phyloP scores from a whole-genome alignment of 2,888 invertebrate genomes.

The Callinectes sapidus region DNA sequence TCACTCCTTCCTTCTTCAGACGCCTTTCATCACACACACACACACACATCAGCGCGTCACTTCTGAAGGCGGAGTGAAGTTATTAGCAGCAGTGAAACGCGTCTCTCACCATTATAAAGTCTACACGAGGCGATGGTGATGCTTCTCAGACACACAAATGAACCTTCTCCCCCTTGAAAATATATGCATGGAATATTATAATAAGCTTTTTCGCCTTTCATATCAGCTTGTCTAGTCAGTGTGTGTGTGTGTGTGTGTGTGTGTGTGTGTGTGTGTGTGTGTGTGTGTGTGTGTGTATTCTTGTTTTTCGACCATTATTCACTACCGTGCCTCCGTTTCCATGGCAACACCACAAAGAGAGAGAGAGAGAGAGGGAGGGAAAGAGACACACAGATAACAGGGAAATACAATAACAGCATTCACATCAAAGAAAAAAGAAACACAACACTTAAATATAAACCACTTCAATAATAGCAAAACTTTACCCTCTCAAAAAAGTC shows the following conservation, averaged over 20 bases:
- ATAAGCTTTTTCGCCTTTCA: background rate
- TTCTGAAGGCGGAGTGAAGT: background rate
- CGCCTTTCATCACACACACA: too few species aligned
- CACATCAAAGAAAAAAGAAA: too few species aligned
- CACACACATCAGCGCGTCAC: background rate
- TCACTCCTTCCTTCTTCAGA: background rate
- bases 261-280: slow-evolving; percentile 1
- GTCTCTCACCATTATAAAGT: too few species aligned
- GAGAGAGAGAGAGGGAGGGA: background rate
- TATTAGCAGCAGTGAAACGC: background rate
- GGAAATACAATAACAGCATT: background rate
- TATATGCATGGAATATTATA: slow-evolving; percentile 25
- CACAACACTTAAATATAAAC: too few species aligned
- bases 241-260: slow-evolving; percentile 1
- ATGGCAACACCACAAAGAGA: background rate
- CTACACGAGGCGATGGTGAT: background rate
- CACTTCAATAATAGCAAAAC: too few species aligned
- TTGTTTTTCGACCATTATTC: background rate
- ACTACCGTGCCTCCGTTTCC: background rate
- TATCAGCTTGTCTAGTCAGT: background rate
- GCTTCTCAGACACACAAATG: background rate
- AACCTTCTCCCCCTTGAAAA: background rate
- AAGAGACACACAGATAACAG: too few species aligned
- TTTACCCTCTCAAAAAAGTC: too few species aligned
- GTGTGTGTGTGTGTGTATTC: background rate